Base-by-base conservation (phyloP, 2,888 invertebrate genomes). In the Candidula unifasciata region DNA sequence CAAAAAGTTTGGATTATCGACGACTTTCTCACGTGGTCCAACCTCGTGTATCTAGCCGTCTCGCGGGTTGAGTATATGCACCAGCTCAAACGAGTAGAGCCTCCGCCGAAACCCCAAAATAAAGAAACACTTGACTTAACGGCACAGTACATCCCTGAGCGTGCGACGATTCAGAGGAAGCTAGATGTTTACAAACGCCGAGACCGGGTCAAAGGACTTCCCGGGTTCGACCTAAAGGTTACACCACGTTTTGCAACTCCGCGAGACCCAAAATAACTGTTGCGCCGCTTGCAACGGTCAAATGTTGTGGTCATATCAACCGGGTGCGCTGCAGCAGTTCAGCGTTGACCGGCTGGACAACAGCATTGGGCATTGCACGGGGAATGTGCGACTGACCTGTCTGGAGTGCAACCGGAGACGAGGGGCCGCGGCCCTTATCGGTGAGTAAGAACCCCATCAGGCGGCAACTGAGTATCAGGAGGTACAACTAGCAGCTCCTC, bases 311-410 rank as follows among this genome's bases (percentile, higher is more conserved):
- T 8, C 18, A 3, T 74, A 74, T 30, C n/a, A 54, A 52, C 74
- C 74, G 1, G 18, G 1, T 1, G 74, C 52, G 27, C 18, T 30
- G 27, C 52, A 77, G 77, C 37, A 79, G 66, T 79, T 79, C 68
- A 79, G 68, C 27, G 79, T 68, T 21, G 79, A 79, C 68, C 66
- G 79, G 18, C 24, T 79, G 27, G 79, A 79, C n/a, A 44, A 44
- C 44, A 44, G 44, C 13, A 44, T 44, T 6, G 44, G 13, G 13
- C 44, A 44, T 44, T 10, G 0, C 44, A 44, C 8, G 6, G 44
- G 13, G n/a, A n/a, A n/a, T n/a, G n/a, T n/a, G n/a, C n/a, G n/a
- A n/a, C n/a, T 44, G 6, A 10, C 44, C 44, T 44, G 44, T 44
- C 44, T 44, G 6, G 44, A 44, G 44, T 44, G 44, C 44, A 44